Base-by-base conservation (phyloP, 2,888 invertebrate species). In the Saturnia japonica region DNA sequence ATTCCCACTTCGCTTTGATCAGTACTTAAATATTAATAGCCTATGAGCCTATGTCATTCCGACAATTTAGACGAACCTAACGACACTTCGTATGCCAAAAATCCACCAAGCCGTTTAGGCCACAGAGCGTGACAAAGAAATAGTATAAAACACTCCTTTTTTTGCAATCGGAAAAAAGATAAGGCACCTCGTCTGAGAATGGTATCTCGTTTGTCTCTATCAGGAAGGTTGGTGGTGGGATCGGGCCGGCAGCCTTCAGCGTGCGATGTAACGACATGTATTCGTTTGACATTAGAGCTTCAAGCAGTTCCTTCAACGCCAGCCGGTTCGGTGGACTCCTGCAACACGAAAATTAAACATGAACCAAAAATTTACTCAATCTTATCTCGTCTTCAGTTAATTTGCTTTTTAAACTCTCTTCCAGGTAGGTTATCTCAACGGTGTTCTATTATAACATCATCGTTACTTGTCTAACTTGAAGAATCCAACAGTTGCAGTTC, bases 241-340 rank as follows among this genome's bases (percentile, higher is more conserved):
- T 85, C 1, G 94, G 92, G 3, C 92, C 93, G 0, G 89, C 83
- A 0, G 94, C 91, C 68, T 86, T 80, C 51, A 93, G 84, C 0
- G 93, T 91, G 51, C 86, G 83, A 69, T 94, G 94, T 42, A 94
- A 79, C 0, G 94, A 88, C 77, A 86, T 76, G 76, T 89, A 92
- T 25, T 94, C 93, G 47, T 88, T 87, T 0, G 85, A 78, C 86
- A 94, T 90, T 42, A 94, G 80, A 0, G 88, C 87, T 72, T 94
- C 93, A 0, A 94, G 77, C 1, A 94, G 80, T 75, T 94, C 93
- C 77, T 93, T 93, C 89, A 94, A 85, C 0, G 92, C 90, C 76
- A 90, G 84, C 57, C 93, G 91, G 77, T 91, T 94, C 0, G 91
- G 91, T 0, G 92, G 91, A 67, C 86, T 86, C 67, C 91, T 91